Evolutionary conservation across 2,888 invertebrate species (phyloP), one percentile per base, ranked within the genome.

Genomic region (Sinotaia quadrata): DNA sequence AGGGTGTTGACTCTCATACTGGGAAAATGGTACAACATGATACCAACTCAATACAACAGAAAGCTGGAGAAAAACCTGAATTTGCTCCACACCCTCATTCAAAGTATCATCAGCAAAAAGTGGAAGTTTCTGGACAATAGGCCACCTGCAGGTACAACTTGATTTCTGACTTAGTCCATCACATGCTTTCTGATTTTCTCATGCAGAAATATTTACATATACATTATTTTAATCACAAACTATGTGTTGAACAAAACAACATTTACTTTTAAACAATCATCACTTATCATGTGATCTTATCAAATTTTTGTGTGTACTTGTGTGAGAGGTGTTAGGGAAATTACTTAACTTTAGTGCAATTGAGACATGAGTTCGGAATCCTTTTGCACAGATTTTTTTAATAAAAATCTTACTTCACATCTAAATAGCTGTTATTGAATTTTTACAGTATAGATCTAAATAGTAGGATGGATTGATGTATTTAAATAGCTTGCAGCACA

Each of bases 101-200:
- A 65, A 10, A 62, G 67, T 33, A 71, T 78, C 37, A 76, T 78
- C 34, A 36, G 65, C 34, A 47, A 69, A 29, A 77, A 74, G 49
- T 36, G 37, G 34, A 31, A 69, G 29, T 41, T 37, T 36, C 36
- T 69, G 33, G 57, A 65, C 12, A 34, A 36, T 4, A 37, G 29
- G 27, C 24, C 15, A 21, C 18, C n/a, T n/a, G 37, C 58, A 41
- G 58, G 58, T 58, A 34, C 7, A n/a, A 18, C 41, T 41, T 41
- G 41, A 41, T n/a, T n/a, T n/a, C n/a, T n/a, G n/a, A n/a, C n/a
- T n/a, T n/a, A n/a, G n/a, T n/a, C n/a, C n/a, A n/a, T n/a, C n/a
- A n/a, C n/a, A n/a, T n/a, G 41, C 1, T 41, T 41, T 41, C n/a
- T 12, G 41, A 2, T 2, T 41, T 41, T 41, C 15, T 41, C 15